Base-by-base conservation (phyloP, 1,140 invertebrate genomes). In the Drosophila lacertosa region DNA sequence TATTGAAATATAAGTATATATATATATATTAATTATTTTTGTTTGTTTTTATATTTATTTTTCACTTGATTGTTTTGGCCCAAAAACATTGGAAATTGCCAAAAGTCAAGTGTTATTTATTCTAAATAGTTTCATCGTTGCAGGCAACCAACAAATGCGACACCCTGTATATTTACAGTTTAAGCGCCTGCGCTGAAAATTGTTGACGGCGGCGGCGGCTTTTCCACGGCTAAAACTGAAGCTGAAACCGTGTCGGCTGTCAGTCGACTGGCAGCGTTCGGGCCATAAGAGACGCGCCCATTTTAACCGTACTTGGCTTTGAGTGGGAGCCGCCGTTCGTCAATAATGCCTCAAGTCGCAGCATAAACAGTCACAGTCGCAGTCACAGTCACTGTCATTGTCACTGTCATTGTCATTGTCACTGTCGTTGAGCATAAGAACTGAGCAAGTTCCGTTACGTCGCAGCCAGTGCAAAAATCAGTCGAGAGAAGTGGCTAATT, bases 251-350 rank as follows among this genome's bases (percentile, higher is more conserved):
- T 18, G 47, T 54, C 58, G 13, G 50, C 47, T 45, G 63, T 66
- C 68, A 82, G 79, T 82, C 75, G 65, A 45, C 59, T 59, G 73
- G 33, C 57, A 84, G 64, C 60, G 55, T 39, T 77, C 67, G 77
- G 54, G 57, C 57, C 62, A 58, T 57, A 64, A 64, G 66, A 35
- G 29, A 68, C 54, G 29, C 29, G 45, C 7, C 48, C 40, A 10
- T 35, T 26, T 48, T n/a, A n/a, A n/a, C 35, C 39, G 39, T 16
- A 58, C 40, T 67, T 71, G 63, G 55, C 35, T 29, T n/a, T n/a
- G 35, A 26, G 39, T 32, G 24, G 15, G 63, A 39, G 18, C 40
- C 53, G 45, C n/a, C n/a, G n/a, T n/a, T n/a, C 59, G 74, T 77
- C 80, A 76, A 78, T 71, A 83, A 82, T 63, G 73, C 53, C 62